Evolutionary conservation across 2,888 invertebrate species (phyloP).

Genomic region (Conistra vaccinii): DNA sequence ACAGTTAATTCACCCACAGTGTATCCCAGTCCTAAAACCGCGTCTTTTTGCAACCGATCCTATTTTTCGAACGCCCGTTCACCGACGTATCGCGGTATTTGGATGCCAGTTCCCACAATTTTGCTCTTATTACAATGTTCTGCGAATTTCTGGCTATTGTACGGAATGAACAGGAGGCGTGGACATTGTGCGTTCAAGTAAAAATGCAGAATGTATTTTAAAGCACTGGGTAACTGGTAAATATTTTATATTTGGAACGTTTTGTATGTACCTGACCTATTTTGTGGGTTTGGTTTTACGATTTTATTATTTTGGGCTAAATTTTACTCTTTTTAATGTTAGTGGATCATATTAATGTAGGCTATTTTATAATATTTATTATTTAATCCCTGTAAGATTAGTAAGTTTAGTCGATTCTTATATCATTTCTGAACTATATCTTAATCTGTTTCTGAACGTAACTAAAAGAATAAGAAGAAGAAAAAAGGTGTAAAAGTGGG

Average conservation of each 20-base stretch:
- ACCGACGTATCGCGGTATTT: constrained; percentile 65
- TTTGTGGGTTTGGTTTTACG: constrained; percentile 12
- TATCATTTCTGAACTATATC: too few species aligned
- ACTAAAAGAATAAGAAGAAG: too few species aligned
- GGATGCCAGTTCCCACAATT: constrained; percentile 63
- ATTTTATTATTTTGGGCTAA: background rate
- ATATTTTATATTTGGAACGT: constrained; percentile 29
- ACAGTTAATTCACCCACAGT: constrained; percentile 28
- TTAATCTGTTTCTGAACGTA: too few species aligned
- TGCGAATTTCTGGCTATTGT: constrained; percentile 51
- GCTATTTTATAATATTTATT: too few species aligned
- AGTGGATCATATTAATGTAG: background rate
- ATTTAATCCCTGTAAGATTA: too few species aligned
- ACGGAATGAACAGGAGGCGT: constrained; percentile 34
- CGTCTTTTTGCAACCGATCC: constrained; percentile 58
- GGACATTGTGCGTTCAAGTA: constrained; percentile 45
- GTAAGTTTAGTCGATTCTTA: too few species aligned
- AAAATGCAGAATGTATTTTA: constrained; percentile 51
- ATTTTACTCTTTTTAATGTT: background rate
- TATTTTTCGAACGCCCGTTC: constrained; percentile 60
- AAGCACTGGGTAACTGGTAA: constrained; percentile 18
- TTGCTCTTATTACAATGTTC: constrained; percentile 59
- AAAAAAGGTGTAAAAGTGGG: too few species aligned
- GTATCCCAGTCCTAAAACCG: constrained; percentile 26
- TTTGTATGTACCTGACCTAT: constrained; percentile 7